These are phyloP conservation scores for Cheilosia soror DNA, from an alignment of 2,888 invertebrate species.

Conservation along the genomic window DNA sequence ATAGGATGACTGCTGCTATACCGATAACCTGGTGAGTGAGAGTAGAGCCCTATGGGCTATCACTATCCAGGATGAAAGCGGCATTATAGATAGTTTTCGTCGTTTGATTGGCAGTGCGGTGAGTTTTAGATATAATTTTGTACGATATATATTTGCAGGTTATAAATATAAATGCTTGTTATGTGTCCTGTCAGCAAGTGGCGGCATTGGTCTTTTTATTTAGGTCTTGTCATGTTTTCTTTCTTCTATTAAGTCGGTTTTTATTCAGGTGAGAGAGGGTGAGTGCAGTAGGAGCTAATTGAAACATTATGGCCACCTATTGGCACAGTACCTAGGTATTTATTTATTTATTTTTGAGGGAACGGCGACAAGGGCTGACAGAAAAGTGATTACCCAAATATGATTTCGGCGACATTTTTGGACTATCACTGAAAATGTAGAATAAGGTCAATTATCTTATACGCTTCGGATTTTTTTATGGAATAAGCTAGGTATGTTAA, in stretches of 20 bases:
- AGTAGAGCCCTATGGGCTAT: constrained; percentile 25
- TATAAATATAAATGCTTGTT: constrained; percentile 67
- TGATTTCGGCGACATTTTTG: no score
- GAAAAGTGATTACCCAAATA: no score
- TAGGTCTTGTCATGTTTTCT: constrained; percentile 7
- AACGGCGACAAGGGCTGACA: not conserved
- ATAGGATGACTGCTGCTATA: constrained; percentile 16
- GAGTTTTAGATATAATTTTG: constrained; percentile 60
- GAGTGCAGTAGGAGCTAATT: constrained; percentile 64
- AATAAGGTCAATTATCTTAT: no score
- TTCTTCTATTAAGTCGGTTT: constrained; percentile 7
- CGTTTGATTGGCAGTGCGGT: constrained; percentile 74
- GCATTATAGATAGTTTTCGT: constrained; percentile 70
- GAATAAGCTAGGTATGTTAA: no score
- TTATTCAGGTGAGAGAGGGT: constrained; percentile 15
- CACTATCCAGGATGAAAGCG: constrained; percentile 60
- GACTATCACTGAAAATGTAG: no score
- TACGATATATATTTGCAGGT: constrained; percentile 56
- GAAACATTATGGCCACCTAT: constrained; percentile 61
- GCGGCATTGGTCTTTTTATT: constrained; percentile 58
- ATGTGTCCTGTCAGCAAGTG: constrained; percentile 66
- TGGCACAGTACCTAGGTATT: constrained; percentile 2
- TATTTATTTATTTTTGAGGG: not conserved
- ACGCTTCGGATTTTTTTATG: no score
- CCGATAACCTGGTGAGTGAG: constrained; percentile 40